Evolutionary conservation across 2,888 invertebrate genomes (phyloP), one percentile per base, ranked within the genome.

Genomic region (Schrankia costaestrigalis): DNA sequence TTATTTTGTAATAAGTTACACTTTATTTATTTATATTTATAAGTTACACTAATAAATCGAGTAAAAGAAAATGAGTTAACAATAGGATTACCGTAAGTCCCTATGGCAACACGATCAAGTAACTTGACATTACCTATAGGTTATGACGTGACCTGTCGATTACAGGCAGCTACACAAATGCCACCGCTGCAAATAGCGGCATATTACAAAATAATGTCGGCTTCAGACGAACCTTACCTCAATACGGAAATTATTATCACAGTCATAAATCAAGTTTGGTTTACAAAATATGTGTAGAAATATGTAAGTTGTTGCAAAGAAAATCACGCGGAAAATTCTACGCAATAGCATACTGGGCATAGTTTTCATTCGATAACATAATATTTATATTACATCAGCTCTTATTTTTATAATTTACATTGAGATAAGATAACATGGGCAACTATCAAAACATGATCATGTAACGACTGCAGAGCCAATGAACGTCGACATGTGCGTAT

Each of bases 181-280:
- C 56, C 63, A 64, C 56, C 60, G 55, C 46, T 50, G 57, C 60
- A 66, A 71, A 72, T 63, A 63, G 59, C 65, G 46, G 44, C 51
- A 59, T 63, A 69, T 70, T 69, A 65, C 55, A 58, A 59, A 57
- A 66, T 61, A 68, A 63, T 63, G 58, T 52, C 47, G 43, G 56
- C 52, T 52, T 56, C 53, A 73, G 61, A 68, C 63, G 66, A 63
- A 63, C 69, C 78, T 77, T 78, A 78, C 78, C 78, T 71, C 79
- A 81, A 82, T 70, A 66, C 65, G 73, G 74, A 81, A 76, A 78
- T 78, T 75, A 78, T 78, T 78, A 78, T 78, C 66, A 63, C 63
- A 50, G 45, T 46, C 69, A 75, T 81, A 78, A 78, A 81, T 80
- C 76, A 76, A 57, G 53, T 45, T 3, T 51, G 44, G 42, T 58